Evolutionary conservation across 2,113 vertebrate genomes (phyloP), one percentile per base, ranked within the genome.

Genomic region (Gymnarchus niloticus): DNA sequence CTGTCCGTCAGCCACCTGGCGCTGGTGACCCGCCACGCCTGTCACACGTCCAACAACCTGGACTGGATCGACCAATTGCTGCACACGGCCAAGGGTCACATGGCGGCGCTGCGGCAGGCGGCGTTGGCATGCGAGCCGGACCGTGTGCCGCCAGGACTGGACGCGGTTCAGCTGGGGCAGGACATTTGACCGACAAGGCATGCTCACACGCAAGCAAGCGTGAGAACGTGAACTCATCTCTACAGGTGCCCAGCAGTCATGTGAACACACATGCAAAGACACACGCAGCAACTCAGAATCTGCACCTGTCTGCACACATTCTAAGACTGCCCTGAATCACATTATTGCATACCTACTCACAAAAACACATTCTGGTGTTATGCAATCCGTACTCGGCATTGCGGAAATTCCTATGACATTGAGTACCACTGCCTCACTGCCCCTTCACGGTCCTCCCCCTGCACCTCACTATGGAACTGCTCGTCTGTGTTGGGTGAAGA

Each of bases 51-150:
- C 0, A 95, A 96, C 23, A 96, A 95, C 56, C 91, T 97, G 89
- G 96, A 97, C 91, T 98, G 97, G 98, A 96, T 98, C 0, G 98
- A 98, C 90, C 95, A 97, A 86, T 98, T 97, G 0, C 94, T 98
- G 81, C 94, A 96, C 0, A 96, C 96, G 0, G 97, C 97, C 0
- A 97, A 98, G 87, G 96, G 96, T 91, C 98, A 99, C 94, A 94
- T 98, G 96, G 93, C 96, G 9, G 96, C 96, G 56, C 91, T 99
- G 87, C 94, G 97, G 0, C 96, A 97, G 89, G 97, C 97, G 0
- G 97, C 98, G 0, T 81, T 97, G 89, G 97, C 97, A 21, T 95
- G 95, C 0, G 97, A 97, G 90, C 92, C 95, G 0, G 96, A 98
- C 1, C 93, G 96, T 73, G 73, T 85, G 33, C 87, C 95, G 0